Evolutionary conservation across 2,113 vertebrate species (phyloP), one percentile per base, ranked within the genome.

Genomic region (Gymnobelideus leadbeateri): DNA sequence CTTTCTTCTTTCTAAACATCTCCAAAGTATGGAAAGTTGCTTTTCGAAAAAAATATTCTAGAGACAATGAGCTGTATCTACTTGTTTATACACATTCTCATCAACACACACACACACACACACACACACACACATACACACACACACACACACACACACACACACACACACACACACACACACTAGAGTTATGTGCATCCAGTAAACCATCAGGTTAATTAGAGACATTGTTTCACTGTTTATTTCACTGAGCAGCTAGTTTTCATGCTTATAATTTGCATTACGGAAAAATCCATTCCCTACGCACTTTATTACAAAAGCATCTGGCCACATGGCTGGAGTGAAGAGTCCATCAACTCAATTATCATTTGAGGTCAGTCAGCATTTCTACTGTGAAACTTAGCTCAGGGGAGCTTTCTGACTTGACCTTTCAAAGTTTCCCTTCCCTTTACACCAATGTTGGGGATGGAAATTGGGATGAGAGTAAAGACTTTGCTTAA

Each of bases 221-320:
- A 93, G 94, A 94, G 57, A 31, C 9, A 91, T 16, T n/a, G 89
- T 37, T 2, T 37, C 25, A 9, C 49, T 90, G 52, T 57, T 91
- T 90, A 92, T 77, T 89, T 91, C 43, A 14, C 43, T 57, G 31
- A 91, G 53, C 21, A 77, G 50, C 43, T 93, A 91, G 91, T 96
- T 95, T 96, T 94, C 92, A 94, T 94, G 90, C 77, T 96, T 94
- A 84, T 96, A 77, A 61, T 57, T 57, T 84, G 24, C 52, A 90
- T 94, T 94, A 93, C 25, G 89, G 91, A 96, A 97, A 84, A 97
- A 94, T 91, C 52, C 47, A 94, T 95, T 96, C 92, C 25, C 51
- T 3, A 37, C 89, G 68, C 51, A 53, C 54, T 77, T 50, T 94
- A 94, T 49, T 8, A 95, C 53, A 97, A 55, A 54, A 37, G 37